Evolutionary conservation across 2,113 vertebrate species (phyloP).

Genomic region (Carassius carassius): DNA sequence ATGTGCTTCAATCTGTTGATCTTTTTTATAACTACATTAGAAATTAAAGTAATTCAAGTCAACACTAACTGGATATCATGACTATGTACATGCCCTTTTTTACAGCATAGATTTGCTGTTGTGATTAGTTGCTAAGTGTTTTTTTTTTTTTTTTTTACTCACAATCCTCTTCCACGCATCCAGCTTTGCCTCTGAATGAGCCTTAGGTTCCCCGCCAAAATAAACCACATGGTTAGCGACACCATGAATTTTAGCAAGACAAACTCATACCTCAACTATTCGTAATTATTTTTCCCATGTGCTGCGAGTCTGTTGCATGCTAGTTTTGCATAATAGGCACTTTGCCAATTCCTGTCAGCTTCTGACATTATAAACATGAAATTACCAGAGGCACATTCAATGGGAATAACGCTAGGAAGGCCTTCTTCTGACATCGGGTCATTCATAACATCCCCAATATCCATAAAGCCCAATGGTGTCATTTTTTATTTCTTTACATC

Average conservation of each 20-base stretch:
- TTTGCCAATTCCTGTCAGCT: constrained; percentile 90
- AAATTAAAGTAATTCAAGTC: no score
- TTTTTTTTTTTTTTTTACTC: no score
- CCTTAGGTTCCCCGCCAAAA: constrained; percentile 85
- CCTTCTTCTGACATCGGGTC: constrained; percentile 70
- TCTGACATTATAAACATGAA: constrained; percentile 84
- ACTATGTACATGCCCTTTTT: no score
- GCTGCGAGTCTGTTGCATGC: constrained; percentile 75
- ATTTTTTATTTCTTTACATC: constrained; percentile 48
- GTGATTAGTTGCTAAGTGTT: constrained; percentile 67
- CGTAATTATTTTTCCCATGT: constrained; percentile 77
- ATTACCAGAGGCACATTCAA: constrained; percentile 80
- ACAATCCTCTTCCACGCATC: constrained; percentile 83
- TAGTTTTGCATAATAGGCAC: constrained; percentile 73
- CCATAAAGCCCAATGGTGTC: constrained; percentile 68
- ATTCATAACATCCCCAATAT: constrained; percentile 70
- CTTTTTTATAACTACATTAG: no score
- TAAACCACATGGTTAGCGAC: constrained; percentile 67
- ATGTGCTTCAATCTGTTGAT: no score
- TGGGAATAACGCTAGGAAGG: constrained; percentile 77
- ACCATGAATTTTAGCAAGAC: constrained; percentile 75
- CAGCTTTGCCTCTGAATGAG: constrained; percentile 80
- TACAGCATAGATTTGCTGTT: constrained; percentile 42
- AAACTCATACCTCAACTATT: constrained; percentile 81
- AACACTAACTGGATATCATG: no score